Evolutionary conservation across 2,797 vertebrate species (phyloP), one percentile per base, ranked within the genome.

Genomic region (Geotrypetes seraphini): DNA sequence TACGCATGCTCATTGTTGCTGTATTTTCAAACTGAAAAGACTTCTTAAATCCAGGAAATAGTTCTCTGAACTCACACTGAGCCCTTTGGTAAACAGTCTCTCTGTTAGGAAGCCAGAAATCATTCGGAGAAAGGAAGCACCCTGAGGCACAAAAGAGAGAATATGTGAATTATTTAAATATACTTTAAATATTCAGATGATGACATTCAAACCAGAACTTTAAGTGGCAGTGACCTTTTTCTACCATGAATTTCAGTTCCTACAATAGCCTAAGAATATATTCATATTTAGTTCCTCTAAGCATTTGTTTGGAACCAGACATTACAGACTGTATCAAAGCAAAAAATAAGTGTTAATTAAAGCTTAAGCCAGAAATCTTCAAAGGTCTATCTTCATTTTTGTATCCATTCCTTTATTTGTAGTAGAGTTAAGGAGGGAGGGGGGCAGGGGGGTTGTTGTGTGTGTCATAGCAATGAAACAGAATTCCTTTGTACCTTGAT

Each of bases 401-500:
- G n/a, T n/a, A n/a, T n/a, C n/a, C n/a, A n/a, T n/a, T n/a, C n/a
- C n/a, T n/a, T n/a, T n/a, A n/a, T n/a, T n/a, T n/a, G n/a, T n/a
- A n/a, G n/a, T n/a, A n/a, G n/a, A n/a, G n/a, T n/a, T n/a, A n/a
- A n/a, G n/a, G n/a, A n/a, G n/a, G n/a, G n/a, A n/a, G n/a, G n/a
- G n/a, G n/a, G n/a, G n/a, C n/a, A n/a, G n/a, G n/a, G n/a, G n/a
- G n/a, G n/a, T n/a, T n/a, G n/a, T n/a, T n/a, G n/a, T n/a, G n/a
- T n/a, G n/a, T n/a, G n/a, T n/a, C n/a, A n/a, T n/a, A n/a, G n/a
- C n/a, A n/a, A n/a, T n/a, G n/a, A n/a, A n/a, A n/a, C n/a, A n/a
- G n/a, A n/a, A n/a, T n/a, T n/a, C n/a, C n/a, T n/a, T n/a, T 58
- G 71, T 73, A 85, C 81, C 81, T 86, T 85, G 15, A 17, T 36